Evolutionary conservation across 2,888 invertebrate genomes (phyloP).

Genomic region (Cataglyphis cursor): DNA sequence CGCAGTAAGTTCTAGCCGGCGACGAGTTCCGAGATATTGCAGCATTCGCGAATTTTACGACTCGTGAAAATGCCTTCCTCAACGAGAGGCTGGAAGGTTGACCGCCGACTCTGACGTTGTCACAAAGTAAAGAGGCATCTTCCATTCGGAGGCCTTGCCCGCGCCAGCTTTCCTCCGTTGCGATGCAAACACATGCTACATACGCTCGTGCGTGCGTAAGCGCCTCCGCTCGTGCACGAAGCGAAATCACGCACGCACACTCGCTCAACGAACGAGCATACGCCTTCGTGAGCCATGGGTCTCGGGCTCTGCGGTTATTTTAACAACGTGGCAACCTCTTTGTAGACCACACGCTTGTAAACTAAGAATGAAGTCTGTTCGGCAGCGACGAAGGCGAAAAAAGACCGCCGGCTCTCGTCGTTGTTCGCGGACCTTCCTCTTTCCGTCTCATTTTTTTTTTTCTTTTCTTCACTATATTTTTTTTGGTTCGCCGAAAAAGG

Average conservation of each 20-base stretch:
- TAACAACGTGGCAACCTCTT: constrained; percentile 87
- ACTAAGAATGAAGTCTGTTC: constrained; percentile 86
- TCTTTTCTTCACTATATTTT: constrained; percentile 48
- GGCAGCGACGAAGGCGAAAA: constrained; percentile 75
- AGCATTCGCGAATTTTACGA: constrained; percentile 32
- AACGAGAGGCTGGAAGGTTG: constrained; percentile 45
- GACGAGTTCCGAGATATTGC: constrained; percentile 18
- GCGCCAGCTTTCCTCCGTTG: constrained; percentile 48
- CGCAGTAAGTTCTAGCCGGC: constrained; percentile 14
- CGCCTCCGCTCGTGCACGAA: constrained; percentile 45
- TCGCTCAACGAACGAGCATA: constrained; percentile 51
- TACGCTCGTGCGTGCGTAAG: constrained; percentile 37
- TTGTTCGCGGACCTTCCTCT: constrained; percentile 57
- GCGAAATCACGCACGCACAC: constrained; percentile 63
- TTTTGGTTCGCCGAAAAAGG: constrained; percentile 47
- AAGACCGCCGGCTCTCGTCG: constrained; percentile 55
- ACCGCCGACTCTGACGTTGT: constrained; percentile 54
- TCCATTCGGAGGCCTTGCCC: constrained; percentile 31
- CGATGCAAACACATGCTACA: constrained; percentile 44
- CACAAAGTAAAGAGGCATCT: constrained; percentile 69
- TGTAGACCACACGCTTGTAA: constrained; percentile 87
- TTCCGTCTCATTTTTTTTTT: constrained; percentile 51
- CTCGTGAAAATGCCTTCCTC: constrained; percentile 20
- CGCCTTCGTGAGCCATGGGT: constrained; percentile 63
- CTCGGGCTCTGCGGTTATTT: constrained; percentile 84